These are phyloP conservation scores for Monopis laevigella DNA, from an alignment of 2,888 invertebrate genomes.

Conservation along the genomic window DNA sequence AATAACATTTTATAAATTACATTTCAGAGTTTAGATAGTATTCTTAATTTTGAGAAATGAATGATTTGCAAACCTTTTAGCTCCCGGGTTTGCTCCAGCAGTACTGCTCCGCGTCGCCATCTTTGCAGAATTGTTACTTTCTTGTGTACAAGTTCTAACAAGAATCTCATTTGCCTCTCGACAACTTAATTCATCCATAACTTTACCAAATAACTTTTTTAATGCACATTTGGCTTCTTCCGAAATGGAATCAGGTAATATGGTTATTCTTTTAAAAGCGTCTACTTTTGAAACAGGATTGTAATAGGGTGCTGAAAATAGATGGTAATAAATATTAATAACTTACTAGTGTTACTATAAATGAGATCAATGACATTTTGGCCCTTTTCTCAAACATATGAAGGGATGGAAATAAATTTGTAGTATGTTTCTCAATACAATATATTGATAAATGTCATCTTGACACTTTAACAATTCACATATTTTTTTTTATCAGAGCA, in stretches of 20 bases:
- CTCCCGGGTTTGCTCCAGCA: conserved; percentile 37
- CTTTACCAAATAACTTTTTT: conserved; percentile 70
- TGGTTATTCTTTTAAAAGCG: conserved; percentile 77
- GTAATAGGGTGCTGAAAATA: conserved; percentile 60
- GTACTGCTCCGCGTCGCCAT: conserved; percentile 46
- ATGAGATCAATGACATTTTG: no score
- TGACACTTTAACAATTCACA: no score
- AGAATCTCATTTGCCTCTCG: conserved; percentile 86
- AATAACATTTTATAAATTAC: no score
- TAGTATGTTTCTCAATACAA: no score
- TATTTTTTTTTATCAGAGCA: no score
- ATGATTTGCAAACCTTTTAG: conserved; percentile 36
- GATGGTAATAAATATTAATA: no score
- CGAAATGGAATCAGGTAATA: conserved; percentile 74
- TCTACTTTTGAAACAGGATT: conserved; percentile 72
- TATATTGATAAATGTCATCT: no score
- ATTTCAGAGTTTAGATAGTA: no score
- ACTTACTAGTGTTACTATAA: no score
- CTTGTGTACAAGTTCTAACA: conserved; percentile 76
- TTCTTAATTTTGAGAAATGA: not conserved
- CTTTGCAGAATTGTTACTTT: conserved; percentile 48
- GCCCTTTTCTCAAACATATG: no score
- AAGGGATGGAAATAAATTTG: no score
- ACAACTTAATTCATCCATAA: conserved; percentile 75
- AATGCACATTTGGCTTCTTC: conserved; percentile 74